Evolutionary conservation across 2,113 vertebrate genomes (phyloP).

Genomic region (Cnemophilus loriae): DNA sequence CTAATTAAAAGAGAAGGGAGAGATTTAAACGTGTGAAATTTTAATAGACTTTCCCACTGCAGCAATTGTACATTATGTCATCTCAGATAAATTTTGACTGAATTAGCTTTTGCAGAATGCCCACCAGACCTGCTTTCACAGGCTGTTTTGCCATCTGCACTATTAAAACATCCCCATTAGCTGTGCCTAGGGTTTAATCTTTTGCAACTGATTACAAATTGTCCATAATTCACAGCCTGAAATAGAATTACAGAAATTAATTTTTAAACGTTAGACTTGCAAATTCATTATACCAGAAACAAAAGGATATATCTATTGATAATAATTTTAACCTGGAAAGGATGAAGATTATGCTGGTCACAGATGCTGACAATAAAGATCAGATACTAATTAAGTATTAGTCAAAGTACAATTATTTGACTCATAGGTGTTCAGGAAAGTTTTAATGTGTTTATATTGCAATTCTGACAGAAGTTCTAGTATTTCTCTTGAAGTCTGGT

Average conservation of each 20-base stretch:
- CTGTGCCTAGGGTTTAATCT: constrained; percentile 48
- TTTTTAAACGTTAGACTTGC: background rate
- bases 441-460: background rate
- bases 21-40: constrained; percentile 49
- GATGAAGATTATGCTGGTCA: background rate
- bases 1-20: constrained; percentile 26
- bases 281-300: background rate
- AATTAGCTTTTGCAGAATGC: constrained; percentile 61
- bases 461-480: background rate
- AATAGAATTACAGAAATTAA: constrained; percentile 52
- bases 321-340: background rate
- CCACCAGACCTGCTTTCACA: constrained; percentile 54
- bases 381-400: background rate
- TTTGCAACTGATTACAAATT: constrained; percentile 61
- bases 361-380: background rate
- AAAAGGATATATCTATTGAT: background rate
- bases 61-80: constrained; percentile 32
- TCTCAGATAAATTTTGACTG: constrained; percentile 55
- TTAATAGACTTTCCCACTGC: constrained; percentile 11
- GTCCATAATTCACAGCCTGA: constrained; percentile 17
- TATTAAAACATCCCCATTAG: constrained; percentile 63
- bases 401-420: background rate
- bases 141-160: constrained; percentile 71
- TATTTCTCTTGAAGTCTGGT: background rate
- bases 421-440: background rate